Base-by-base conservation (phyloP, 1,140 invertebrate genomes). In the Cardiocondyla obscurior region DNA sequence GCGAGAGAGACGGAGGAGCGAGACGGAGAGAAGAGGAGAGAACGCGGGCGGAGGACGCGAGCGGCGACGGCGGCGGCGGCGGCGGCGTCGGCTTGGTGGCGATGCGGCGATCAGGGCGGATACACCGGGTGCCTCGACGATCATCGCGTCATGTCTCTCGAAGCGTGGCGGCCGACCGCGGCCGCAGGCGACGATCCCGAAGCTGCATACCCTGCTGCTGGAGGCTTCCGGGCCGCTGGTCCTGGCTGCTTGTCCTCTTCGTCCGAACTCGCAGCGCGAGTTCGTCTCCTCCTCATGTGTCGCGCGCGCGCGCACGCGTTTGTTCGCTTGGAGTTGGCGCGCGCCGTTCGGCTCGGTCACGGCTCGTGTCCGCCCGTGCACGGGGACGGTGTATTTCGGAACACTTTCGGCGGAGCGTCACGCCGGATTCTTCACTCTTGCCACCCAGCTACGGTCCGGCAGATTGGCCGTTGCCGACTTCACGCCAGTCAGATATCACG, bases 61-160 rank as follows among this genome's bases (percentile, higher is more conserved):
- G 42, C 30, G 55, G 22, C 62, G 62, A 19, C 65, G 79, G 7
- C 42, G 65, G 22, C 28, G 77, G 8, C 53, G 65, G 6, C 69
- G 79, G 10, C 44, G 30, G 3, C 65, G 25, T 0, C 28, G 39
- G 28, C 64, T 19, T 39, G 30, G 22, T 44, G 30, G 69, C 46
- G 39, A 12, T 44, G 57, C 30, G 19, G 67, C 39, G 65, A 69
- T 86, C 73, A 87, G 55, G 69, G 44, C 51, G 53, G 39, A 42
- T 67, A 36, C 33, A 55, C 60, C 44, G 33, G 42, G 49, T 86
- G 51, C 58, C 22, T 76, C 46, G 60, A 57, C 42, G 74, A 86
- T 87, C 86, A 86, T 87, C 86, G 86, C 84, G 85, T 83, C 83
- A 76, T 85, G 36, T 76, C 83, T 70, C 67, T 69, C 84, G 69